Evolutionary conservation across 2,113 vertebrate species (phyloP), one percentile per base, ranked within the genome.

Genomic region (Takifugu flavidus): DNA sequence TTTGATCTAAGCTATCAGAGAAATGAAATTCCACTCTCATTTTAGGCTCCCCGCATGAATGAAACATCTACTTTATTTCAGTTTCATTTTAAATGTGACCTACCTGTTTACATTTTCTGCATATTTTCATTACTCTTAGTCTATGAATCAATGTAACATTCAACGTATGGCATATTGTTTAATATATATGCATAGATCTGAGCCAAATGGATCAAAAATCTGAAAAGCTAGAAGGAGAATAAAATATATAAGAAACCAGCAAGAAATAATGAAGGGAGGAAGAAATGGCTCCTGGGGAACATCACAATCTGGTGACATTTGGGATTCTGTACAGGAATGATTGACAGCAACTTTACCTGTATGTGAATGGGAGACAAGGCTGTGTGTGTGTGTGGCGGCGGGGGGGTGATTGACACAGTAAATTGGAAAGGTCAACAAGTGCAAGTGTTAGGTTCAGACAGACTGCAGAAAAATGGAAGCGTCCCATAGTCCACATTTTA

Each of bases 371-470:
- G 46, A 67, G 50, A 59, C 46, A 46, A 25, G 20, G 11, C 46
- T 14, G 39, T 59, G 53, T 49, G 25, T n/a, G 49, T 62, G 28
- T 49, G 25, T 51, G 26, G 49, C 25, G 11, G 49, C 7, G 20
- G 26, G 45, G 45, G 13, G 5, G 3, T 82, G 84, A 90, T 76
- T 88, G 82, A 86, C 82, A 79, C 65, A 73, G 75, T 82, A 88
- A 90, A 89, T 85, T 83, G 82, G 82, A 84, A 83, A 84, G 85
- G 85, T 87, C 87, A 82, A 76, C 70, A 68, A 78, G 68, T 81
- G 77, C 84, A 82, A 27, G 62, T 65, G 80, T 88, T 88, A 58
- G 59, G 75, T 70, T 25, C 65, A 72, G 80, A 70, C 70, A 67
- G 80, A 78, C 50, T 77, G 74, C 67, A 52, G 49, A 49, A 68